These are phyloP conservation scores for Alcedo atthis DNA, from an alignment of 2,797 vertebrate species.

Conservation along the genomic window DNA sequence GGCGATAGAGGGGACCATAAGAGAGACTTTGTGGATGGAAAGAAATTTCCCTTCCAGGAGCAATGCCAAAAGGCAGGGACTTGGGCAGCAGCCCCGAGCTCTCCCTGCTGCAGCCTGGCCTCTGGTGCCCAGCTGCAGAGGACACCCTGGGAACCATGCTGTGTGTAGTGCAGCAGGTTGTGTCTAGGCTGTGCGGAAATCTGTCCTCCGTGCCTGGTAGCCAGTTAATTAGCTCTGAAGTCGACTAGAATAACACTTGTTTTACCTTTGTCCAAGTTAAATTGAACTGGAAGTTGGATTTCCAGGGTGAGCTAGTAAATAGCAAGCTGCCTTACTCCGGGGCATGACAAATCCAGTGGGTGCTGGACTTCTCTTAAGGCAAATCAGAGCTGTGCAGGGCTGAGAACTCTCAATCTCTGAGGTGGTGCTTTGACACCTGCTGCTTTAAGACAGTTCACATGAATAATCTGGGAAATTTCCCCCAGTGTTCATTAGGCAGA, in stretches of 20 bases:
- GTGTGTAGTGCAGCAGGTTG: neutral
- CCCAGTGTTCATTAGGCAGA: neutral
- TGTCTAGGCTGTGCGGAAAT: neutral
- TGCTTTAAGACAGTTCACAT: neutral
- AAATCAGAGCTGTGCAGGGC: neutral
- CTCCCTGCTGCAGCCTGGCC: neutral
- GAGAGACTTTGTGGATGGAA: neutral
- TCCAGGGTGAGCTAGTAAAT: neutral
- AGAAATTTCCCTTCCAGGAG: neutral
- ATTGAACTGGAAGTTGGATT: neutral
- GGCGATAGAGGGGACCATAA: neutral
- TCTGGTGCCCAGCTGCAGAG: neutral
- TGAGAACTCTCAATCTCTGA: neutral
- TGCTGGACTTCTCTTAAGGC: neutral
- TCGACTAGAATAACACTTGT: neutral
- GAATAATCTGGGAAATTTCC: neutral
- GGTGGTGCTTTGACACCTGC: neutral
- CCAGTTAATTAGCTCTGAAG: neutral
- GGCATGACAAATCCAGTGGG: neutral
- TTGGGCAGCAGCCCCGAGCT: neutral
- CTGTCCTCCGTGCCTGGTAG: neutral
- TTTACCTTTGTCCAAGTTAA: neutral
- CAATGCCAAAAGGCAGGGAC: neutral
- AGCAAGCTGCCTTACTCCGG: neutral
- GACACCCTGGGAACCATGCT: neutral